Conservation (phyloP, 2,797 vertebrate genomes). For the Picus viridis region DNA sequence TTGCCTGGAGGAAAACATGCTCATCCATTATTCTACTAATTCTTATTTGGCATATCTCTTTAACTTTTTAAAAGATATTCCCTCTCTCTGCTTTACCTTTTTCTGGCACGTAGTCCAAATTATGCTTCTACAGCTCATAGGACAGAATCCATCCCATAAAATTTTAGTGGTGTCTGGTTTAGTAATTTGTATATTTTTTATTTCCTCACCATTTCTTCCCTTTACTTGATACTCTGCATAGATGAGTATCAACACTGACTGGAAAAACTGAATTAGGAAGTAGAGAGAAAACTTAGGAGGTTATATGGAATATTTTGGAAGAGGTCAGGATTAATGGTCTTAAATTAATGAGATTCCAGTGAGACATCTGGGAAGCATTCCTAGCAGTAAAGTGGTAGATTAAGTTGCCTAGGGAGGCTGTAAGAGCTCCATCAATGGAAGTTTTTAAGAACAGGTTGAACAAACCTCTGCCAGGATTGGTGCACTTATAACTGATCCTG, state of each 20-base stretch:
- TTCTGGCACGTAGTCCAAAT: not conserved
- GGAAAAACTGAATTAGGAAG: not conserved
- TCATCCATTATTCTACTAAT: not conserved
- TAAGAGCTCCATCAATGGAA: slow-evolving; percentile 6
- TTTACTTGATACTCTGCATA: not conserved
- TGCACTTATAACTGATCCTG: not conserved
- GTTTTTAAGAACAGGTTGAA: slow-evolving; percentile 33
- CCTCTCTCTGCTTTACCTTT: not conserved
- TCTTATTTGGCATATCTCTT: not conserved
- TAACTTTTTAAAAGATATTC: not conserved
- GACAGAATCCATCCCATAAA: not conserved
- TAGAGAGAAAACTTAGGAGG: not conserved
- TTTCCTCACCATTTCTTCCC: not conserved
- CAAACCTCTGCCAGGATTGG: not conserved
- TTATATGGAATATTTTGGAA: not conserved
- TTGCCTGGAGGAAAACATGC: not conserved
- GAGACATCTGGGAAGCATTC: slow-evolving; percentile 24
- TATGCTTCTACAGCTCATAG: not conserved
- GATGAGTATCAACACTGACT: not conserved
- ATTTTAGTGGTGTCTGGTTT: not conserved
- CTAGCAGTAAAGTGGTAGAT: not conserved
- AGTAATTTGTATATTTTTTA: not conserved
- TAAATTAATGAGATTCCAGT: slow-evolving; percentile 26
- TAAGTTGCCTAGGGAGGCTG: not conserved
- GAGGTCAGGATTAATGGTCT: not conserved